A percentile compares a stretch with the other conserved stretches of the same genome.
Evolutionary conservation across 1,140 invertebrate species (phyloP).

Genomic region (Trichoplusia ni): DNA sequence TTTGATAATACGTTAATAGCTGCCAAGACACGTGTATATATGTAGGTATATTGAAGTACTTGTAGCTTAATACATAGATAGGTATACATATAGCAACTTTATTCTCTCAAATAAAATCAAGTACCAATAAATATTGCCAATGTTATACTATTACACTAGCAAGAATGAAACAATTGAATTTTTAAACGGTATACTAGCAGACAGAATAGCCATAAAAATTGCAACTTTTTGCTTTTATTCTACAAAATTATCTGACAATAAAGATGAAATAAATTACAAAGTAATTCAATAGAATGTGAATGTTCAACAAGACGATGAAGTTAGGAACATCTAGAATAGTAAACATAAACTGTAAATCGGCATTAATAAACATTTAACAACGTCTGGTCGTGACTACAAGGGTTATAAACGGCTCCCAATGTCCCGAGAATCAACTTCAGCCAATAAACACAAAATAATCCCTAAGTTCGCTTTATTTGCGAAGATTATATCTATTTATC

Average conservation of each 20-base stretch:
- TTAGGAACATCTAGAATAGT: background rate
- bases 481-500: conserved; percentile 1
- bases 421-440: conserved; percentile 3
- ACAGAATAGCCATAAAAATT: too few species aligned
- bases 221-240: too few species aligned
- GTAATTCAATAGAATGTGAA: background rate
- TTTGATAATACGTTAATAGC: too few species aligned
- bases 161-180: too few species aligned
- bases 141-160: too few species aligned
- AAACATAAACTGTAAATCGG: background rate
- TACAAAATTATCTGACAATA: background rate
- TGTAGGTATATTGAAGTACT: too few species aligned
- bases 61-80: too few species aligned
- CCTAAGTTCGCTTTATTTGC: conserved; percentile 2
- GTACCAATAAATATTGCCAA: too few species aligned
- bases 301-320: background rate
- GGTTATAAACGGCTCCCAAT: conserved; percentile 15
- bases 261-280: background rate
- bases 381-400: background rate
- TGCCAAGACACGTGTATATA: too few species aligned
- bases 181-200: too few species aligned
- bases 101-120: too few species aligned
- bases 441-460: conserved; percentile 17
- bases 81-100: too few species aligned
- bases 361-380: conserved; percentile 12